phyloP scores from a whole-genome alignment of 2,113 vertebrate species.

The Eupsittula cactorum region DNA sequence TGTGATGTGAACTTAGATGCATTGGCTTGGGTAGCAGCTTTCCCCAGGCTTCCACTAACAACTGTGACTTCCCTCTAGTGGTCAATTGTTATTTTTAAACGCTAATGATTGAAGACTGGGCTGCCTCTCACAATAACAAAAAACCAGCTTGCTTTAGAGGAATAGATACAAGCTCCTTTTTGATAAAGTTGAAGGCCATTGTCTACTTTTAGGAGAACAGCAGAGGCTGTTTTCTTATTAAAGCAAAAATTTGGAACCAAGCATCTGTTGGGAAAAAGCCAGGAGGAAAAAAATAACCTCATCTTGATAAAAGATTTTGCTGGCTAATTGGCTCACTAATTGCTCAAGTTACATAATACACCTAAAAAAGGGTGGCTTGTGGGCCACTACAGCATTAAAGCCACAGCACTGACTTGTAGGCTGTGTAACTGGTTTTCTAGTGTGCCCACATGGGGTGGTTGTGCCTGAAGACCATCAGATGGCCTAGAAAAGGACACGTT shows the following conservation, averaged over 20 bases:
- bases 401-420: neutral
- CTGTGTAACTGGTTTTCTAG: neutral
- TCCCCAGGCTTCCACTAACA: neutral
- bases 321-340: neutral
- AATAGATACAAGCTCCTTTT: neutral
- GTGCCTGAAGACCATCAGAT: neutral
- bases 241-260: neutral
- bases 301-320: neutral
- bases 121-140: neutral
- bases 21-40: neutral
- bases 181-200: neutral
- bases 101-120: neutral
- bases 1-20: neutral
- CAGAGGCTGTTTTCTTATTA: neutral
- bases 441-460: neutral
- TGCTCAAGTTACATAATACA: neutral
- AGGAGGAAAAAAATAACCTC: neutral
- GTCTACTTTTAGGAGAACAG: neutral
- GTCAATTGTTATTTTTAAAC: neutral
- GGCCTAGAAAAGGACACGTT: neutral
- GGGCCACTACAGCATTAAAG: neutral
- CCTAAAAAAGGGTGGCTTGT: neutral
- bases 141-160: neutral
- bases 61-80: slow-evolving; percentile 25
- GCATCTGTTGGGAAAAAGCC: neutral